These are phyloP conservation scores for Acridotheres tristis DNA, from an alignment of 2,797 vertebrate species.

Conservation along the genomic window DNA sequence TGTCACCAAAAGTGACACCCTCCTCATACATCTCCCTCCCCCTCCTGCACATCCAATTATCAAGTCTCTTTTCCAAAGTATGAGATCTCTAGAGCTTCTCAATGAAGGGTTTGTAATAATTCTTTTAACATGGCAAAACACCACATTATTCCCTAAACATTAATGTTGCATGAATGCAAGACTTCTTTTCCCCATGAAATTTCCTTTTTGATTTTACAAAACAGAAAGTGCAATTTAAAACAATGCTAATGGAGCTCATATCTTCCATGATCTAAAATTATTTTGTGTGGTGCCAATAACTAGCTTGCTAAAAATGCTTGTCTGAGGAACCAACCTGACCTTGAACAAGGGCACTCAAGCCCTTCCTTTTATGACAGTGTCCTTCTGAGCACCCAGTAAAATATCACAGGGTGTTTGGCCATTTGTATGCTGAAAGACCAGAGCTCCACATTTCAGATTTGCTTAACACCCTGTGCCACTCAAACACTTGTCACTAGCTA, in stretches of 20 bases:
- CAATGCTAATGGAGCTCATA: constrained; percentile 54
- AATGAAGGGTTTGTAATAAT: constrained; percentile 70
- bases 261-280: constrained; percentile 27
- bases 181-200: constrained; percentile 64
- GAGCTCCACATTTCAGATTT: neutral
- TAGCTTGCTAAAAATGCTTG: neutral
- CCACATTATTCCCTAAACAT: constrained; percentile 70
- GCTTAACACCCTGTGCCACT: neutral
- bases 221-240: constrained; percentile 66
- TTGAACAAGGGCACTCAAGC: neutral
- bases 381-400: neutral
- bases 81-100: constrained; percentile 69
- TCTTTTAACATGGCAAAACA: constrained; percentile 73
- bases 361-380: neutral
- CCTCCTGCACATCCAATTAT: constrained; percentile 59
- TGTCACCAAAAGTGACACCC: constrained; percentile 66
- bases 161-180: constrained; percentile 70
- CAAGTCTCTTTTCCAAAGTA: constrained; percentile 61
- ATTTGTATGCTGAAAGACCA: neutral
- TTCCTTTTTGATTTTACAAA: constrained; percentile 69
- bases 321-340: neutral
- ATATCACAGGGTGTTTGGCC: neutral
- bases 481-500: neutral
- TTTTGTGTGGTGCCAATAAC: constrained; percentile 5
- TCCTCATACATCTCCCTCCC: constrained; percentile 39